Conservation (phyloP, 2,797 vertebrate genomes). For the Anguilla obscura region DNA sequence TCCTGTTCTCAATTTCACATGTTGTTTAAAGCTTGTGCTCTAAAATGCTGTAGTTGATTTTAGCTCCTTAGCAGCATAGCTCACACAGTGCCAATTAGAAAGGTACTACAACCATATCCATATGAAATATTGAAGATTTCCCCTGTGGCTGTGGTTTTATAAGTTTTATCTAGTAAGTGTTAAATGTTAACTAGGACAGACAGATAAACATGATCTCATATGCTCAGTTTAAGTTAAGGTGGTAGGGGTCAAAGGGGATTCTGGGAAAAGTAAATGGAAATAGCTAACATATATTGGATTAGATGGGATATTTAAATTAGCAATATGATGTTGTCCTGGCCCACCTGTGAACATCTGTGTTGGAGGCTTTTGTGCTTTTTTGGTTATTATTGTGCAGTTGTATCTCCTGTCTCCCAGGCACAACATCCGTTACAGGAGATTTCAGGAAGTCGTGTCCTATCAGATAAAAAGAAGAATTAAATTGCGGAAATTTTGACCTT, state of each 20-base stretch:
- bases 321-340: not conserved
- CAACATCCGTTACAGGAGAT: not conserved
- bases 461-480: too few relatives aligned
- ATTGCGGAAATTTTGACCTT: too few relatives aligned
- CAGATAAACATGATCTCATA: not conserved
- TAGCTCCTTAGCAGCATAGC: not conserved
- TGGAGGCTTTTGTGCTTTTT: not conserved
- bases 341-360: not conserved
- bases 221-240: not conserved
- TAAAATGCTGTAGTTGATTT: not conserved
- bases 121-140: not conserved
- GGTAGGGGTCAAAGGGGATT: not conserved
- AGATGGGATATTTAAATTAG: not conserved
- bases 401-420: not conserved
- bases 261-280: not conserved
- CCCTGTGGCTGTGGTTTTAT: not conserved
- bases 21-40: not conserved
- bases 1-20: not conserved
- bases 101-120: not conserved
- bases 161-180: not conserved
- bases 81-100: not conserved
- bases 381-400: not conserved
- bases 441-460: too few relatives aligned
- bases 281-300: not conserved
- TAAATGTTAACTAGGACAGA: not conserved